These are phyloP conservation scores for Phaethornis superciliosus DNA, from an alignment of 2,113 vertebrate species.

Conservation along the genomic window DNA sequence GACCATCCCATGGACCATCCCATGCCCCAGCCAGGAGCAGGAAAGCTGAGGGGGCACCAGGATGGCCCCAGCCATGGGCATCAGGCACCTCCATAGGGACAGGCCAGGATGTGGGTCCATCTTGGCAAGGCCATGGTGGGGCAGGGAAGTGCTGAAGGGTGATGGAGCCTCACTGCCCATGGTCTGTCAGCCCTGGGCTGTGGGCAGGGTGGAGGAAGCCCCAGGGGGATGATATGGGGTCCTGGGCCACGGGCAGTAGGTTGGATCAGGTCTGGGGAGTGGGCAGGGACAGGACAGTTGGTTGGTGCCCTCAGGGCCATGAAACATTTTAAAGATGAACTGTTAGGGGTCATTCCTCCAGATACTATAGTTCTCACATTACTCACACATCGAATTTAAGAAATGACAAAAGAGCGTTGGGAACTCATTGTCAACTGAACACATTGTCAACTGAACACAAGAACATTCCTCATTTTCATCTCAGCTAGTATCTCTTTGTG, in stretches of 20 bases:
- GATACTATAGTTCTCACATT: not conserved
- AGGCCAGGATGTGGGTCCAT: too few relatives aligned
- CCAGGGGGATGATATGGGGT: too few relatives aligned
- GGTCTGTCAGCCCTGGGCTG: not conserved
- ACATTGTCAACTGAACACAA: too few relatives aligned
- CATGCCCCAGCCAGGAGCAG: accelerated
- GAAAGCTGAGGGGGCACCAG: not conserved
- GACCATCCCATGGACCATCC: too few relatives aligned
- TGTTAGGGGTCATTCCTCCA: not conserved
- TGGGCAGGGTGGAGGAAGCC: too few relatives aligned
- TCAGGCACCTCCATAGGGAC: accelerated
- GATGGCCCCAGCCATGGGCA: not conserved
- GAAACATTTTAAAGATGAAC: not conserved
- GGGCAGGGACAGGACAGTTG: not conserved
- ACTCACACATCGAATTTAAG: not conserved
- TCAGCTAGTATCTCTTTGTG: not conserved
- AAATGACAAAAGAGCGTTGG: not conserved
- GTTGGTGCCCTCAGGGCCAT: not conserved
- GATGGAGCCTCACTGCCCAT: too few relatives aligned
- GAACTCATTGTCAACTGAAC: not conserved
- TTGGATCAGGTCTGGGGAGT: too few relatives aligned
- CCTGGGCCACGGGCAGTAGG: too few relatives aligned
- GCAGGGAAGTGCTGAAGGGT: not conserved
- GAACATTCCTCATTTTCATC: not conserved
- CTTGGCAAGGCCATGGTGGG: not conserved